Percentiles rank a stretch among this genome's conserved stretches.
phyloP scores from a whole-genome alignment of 2,888 invertebrate species.

The Drosophila tripunctata region DNA sequence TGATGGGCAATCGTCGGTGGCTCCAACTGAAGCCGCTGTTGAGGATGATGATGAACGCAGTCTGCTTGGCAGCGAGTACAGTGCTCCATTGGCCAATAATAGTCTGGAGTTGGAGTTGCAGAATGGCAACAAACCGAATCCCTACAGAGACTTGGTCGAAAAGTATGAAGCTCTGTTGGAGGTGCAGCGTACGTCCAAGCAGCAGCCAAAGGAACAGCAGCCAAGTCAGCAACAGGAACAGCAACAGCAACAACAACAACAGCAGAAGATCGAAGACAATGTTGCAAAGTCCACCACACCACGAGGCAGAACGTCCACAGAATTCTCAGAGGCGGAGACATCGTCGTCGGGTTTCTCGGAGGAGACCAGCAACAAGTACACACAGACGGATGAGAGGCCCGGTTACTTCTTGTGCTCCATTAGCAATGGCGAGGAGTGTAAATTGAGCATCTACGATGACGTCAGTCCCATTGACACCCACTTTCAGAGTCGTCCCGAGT shows the following conservation, averaged over 20 bases:
- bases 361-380: constrained; percentile 92
- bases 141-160: constrained; percentile 92
- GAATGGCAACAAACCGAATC: constrained; percentile 85
- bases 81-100: constrained; percentile 62
- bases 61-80: constrained; percentile 82
- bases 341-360: constrained; percentile 93
- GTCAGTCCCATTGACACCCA: constrained; percentile 91
- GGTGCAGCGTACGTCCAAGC: constrained; percentile 89
- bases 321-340: constrained; percentile 94
- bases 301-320: constrained; percentile 90
- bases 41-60: constrained; percentile 86
- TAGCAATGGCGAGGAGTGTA: constrained; percentile 93
- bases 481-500: constrained; percentile 93
- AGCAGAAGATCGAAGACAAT: constrained; percentile 35
- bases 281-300: constrained; percentile 45
- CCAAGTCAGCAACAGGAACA: constrained; percentile 87
- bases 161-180: constrained; percentile 93
- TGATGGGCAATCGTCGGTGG: constrained; percentile 86
- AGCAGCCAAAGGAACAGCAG: constrained; percentile 82
- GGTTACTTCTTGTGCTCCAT: constrained; percentile 94
- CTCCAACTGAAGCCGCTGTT: constrained; percentile 89
- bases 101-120: constrained; percentile 75
- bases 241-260: constrained; percentile 85
- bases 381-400: constrained; percentile 91
- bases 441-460: constrained; percentile 93